Base-by-base conservation (phyloP, 1,140 invertebrate genomes). In the Leptoteleia sp. region DNA sequence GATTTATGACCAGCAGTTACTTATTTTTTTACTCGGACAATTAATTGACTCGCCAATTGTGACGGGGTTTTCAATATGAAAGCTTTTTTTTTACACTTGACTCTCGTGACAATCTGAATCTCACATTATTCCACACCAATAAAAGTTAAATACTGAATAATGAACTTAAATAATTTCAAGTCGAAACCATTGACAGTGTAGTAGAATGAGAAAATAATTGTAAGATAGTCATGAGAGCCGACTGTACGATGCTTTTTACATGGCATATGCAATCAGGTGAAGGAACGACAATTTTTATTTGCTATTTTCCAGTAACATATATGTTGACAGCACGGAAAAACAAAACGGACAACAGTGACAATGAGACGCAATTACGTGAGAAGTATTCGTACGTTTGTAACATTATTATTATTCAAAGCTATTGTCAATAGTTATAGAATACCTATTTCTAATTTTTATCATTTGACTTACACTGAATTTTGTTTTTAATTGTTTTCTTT, bases 381-480 rank as follows among this genome's bases (percentile, higher is more conserved):
- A 75, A 65, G 43, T 75, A 57, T 47, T 45, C 45, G 12, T 37
- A 38, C n/a, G 17, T n/a, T 55, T 43, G 31, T 54, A 45, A 52
- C 22, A 27, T 29, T 29, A 29, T 12, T 35, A 59, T 75, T 59
- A 52, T 52, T 67, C 45, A 43, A 68, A 76, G 55, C 55, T 76
- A 76, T 76, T 68, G 62, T 68, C 62, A 43, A 27, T 4, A 61
- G 37, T n/a, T n/a, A n/a, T 54, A 68, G 38, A 68, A 54, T 43
- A 7, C 12, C 42, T 25, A 3, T 37, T 27, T 29, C 29, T 67
- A 55, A 17, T 9, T 54, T 37, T 48, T 42, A 25, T 59, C 37
- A 17, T 50, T 48, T 54, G 29, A 25, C 25, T 59, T 45, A 42
- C 65, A 38, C 54, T 42, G 25, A 59, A 57, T 16, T 29, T 48